These are phyloP conservation scores for Ophion slaviceki DNA, from an alignment of 2,888 invertebrate genomes.

Conservation along the genomic window DNA sequence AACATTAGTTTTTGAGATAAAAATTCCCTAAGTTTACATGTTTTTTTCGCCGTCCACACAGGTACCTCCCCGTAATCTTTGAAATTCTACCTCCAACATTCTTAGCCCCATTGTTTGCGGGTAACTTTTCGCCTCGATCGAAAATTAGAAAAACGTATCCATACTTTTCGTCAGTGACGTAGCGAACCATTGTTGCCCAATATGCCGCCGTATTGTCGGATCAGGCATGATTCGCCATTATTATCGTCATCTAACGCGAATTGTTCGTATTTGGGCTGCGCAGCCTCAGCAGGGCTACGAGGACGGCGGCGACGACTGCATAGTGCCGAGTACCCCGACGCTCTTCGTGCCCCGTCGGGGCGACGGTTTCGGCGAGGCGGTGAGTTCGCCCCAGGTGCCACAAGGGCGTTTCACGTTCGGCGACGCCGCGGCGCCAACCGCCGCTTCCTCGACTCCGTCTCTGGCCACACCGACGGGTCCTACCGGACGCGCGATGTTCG, in stretches of 20 bases:
- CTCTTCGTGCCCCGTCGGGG: slow-evolving; percentile 92
- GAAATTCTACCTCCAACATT: too few species aligned
- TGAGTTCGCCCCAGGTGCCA: slow-evolving; percentile 94
- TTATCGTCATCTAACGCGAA: background rate
- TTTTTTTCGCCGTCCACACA: too few species aligned
- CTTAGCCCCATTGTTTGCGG: too few species aligned
- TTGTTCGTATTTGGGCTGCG: slow-evolving; percentile 11
- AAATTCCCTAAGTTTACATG: too few species aligned
- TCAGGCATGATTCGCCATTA: too few species aligned
- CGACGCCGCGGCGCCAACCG: slow-evolving; percentile 83
- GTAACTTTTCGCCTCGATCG: too few species aligned
- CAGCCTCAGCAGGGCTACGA: slow-evolving; percentile 85
- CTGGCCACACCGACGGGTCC: slow-evolving; percentile 71
- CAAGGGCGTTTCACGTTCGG: slow-evolving; percentile 88
- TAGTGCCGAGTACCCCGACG: slow-evolving; percentile 96
- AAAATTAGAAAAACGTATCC: too few species aligned
- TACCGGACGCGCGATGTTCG: slow-evolving; percentile 75
- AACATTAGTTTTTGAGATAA: too few species aligned
- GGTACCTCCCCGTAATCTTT: too few species aligned
- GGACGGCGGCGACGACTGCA: slow-evolving; percentile 90
- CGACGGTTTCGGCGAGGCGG: slow-evolving; percentile 96
- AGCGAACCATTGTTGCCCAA: too few species aligned
- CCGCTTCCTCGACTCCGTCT: slow-evolving; percentile 77
- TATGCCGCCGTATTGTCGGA: too few species aligned
- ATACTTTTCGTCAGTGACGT: too few species aligned